Base-by-base conservation (phyloP, 2,797 vertebrate genomes). In the Choloepus didactylus region DNA sequence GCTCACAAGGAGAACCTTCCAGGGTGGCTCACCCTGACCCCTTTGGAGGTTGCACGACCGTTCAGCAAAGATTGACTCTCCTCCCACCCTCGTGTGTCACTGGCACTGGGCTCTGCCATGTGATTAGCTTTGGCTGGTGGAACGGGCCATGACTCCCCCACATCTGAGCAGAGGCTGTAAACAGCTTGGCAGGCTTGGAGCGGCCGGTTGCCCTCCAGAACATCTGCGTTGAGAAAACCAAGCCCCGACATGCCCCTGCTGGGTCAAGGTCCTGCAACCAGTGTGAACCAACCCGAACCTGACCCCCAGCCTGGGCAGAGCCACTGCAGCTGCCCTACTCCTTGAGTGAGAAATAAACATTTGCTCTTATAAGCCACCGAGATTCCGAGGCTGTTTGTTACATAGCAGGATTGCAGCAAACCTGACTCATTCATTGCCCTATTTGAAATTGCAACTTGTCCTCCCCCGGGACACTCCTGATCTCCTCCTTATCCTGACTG, bases 341-440 rank as follows among this genome's bases (percentile, higher is more conserved):
- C 21, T 9, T 12, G 62, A 18, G 54, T 35, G 29, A 73, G 70
- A 51, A 66, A 25, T 25, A 51, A 49, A 12, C 2, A 4, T 2
- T 10, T 9, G 49, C 6, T 49, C 14, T 35, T 23, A 9, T 14
- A 56, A 21, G 79, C 41, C 56, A 11, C 56, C 0, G 2, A 38
- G 60, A 44, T 9, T 9, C 66, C 10, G 5, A 3, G 60, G 44
- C 75, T 76, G 8, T 6, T 51, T 44, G 59, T 85, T 25, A 92
- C 0, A 0, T 5, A 4, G 80, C 56, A 56, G 70, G 12, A 56
- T 7, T 6, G 1, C 29, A 0, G n/a, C 49, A 70, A 27, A 49
- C 0, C 75, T 35, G 64, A 56, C 46, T 9, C 12, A 16, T 1
- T 31, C 1, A 9, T 35, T 4, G 6, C 56, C 35, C n/a, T 62